A percentile compares a stretch with the other conserved stretches of the same genome.
Conservation (phyloP, 1,140 invertebrate species). For the Pygmarrhopalites habei region DNA sequence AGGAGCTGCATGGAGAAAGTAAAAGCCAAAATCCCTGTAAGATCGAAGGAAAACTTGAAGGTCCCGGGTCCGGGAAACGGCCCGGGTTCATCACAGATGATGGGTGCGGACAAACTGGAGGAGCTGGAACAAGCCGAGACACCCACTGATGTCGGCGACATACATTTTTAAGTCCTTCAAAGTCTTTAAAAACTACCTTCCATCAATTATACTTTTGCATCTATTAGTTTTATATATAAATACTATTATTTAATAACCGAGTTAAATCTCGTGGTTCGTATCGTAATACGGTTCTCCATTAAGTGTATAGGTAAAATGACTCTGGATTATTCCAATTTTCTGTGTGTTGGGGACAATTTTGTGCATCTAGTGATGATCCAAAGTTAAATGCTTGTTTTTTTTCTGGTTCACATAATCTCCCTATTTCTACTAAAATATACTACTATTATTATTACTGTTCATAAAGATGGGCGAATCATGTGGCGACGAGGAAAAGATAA, state of each 20-base stretch:
- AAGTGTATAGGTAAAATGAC: too few species aligned
- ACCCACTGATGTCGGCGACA: slow-evolving; percentile 35
- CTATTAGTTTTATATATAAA: too few species aligned
- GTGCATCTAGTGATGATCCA: not conserved
- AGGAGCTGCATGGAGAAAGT: slow-evolving; percentile 31
- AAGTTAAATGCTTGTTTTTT: not conserved
- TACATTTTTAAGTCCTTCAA: slow-evolving; percentile 24
- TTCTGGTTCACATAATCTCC: not conserved
- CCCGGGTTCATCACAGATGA: slow-evolving; percentile 20
- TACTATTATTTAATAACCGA: too few species aligned
- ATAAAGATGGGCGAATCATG: too few species aligned
- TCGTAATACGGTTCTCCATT: too few species aligned
- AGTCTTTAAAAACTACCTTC: too few species aligned
- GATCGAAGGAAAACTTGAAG: slow-evolving; percentile 30
- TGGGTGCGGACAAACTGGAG: slow-evolving; percentile 20
- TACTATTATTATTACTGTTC: too few species aligned
- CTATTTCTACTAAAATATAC: too few species aligned
- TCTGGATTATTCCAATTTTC: not conserved
- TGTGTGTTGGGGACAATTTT: too few species aligned
- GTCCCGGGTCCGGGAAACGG: slow-evolving; percentile 16
- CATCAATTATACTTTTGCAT: too few species aligned
- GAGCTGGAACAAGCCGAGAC: slow-evolving; percentile 35
- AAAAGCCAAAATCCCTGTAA: slow-evolving; percentile 12
- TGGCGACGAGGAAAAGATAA: too few species aligned
- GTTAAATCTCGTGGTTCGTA: too few species aligned